Percentiles rank a stretch among this genome's conserved stretches.
Evolutionary conservation across 2,113 vertebrate species (phyloP).

Genomic region (Pteropus alecto): DNA sequence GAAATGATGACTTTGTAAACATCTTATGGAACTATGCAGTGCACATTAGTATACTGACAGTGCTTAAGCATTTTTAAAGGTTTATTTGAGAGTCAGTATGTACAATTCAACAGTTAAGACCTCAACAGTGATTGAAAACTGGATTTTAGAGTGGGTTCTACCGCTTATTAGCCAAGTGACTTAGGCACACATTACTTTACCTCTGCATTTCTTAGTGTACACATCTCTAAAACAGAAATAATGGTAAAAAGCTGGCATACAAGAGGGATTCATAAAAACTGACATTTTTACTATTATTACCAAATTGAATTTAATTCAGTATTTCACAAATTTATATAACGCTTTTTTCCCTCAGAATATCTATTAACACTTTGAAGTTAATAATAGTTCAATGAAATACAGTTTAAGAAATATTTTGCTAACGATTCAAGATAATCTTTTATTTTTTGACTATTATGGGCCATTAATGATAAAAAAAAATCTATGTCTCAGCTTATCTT

Average conservation of each 20-base stretch:
- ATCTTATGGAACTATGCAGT: background rate
- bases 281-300: conserved; percentile 19
- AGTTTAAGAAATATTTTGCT: conserved; percentile 22
- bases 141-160: background rate
- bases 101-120: background rate
- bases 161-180: background rate
- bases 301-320: background rate
- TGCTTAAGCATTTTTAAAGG: background rate
- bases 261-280: background rate
- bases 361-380: conserved; percentile 39
- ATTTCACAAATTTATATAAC: conserved; percentile 31
- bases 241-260: background rate
- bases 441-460: background rate
- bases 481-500: background rate
- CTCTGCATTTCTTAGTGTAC: background rate
- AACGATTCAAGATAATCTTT: background rate
- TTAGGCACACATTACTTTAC: background rate
- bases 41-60: background rate
- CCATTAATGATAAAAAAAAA: conserved; percentile 6
- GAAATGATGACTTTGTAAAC: background rate
- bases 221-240: background rate
- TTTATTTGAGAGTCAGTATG: background rate
- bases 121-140: background rate
- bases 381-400: background rate
- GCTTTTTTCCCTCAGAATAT: background rate